These are phyloP conservation scores for Paedocypris micromegethes DNA, from an alignment of 2,797 vertebrate species.

Conservation along the genomic window DNA sequence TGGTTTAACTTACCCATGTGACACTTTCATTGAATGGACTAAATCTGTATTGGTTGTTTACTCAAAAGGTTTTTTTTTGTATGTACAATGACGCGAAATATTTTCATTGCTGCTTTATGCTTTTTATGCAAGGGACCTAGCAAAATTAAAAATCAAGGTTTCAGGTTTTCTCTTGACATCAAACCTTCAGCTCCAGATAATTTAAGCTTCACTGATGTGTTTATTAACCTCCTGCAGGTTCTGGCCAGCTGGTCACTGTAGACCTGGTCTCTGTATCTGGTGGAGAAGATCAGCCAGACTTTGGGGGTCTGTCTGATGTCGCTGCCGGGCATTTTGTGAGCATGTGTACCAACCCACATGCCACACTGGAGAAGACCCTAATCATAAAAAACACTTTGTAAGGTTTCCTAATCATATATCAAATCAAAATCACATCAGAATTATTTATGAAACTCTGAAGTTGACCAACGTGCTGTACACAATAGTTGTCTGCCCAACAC, in stretches of 20 bases:
- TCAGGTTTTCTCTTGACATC: too few relatives aligned
- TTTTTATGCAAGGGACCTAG: too few relatives aligned
- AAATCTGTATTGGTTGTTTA: too few relatives aligned
- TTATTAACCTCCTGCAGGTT: constrained; percentile 61
- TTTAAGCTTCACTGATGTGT: background rate
- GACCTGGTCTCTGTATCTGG: constrained; percentile 75
- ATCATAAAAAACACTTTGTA: constrained; percentile 81
- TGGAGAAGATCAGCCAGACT: constrained; percentile 58
- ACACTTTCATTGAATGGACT: too few relatives aligned
- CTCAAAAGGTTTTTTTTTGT: too few relatives aligned
- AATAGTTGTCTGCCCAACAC: background rate
- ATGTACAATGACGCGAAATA: too few relatives aligned
- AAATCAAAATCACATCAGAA: too few relatives aligned
- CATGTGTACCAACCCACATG: constrained; percentile 70
- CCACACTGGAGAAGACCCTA: constrained; percentile 64
- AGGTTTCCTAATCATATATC: constrained; percentile 36
- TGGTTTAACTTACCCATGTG: too few relatives aligned
- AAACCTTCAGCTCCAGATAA: background rate
- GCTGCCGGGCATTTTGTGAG: constrained; percentile 75
- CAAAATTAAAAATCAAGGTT: too few relatives aligned
- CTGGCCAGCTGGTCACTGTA: constrained; percentile 75
- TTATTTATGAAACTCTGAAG: too few relatives aligned
- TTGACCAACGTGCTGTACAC: background rate
- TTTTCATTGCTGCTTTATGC: too few relatives aligned
- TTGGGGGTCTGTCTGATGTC: constrained; percentile 69